Percentiles rank a stretch among this genome's conserved stretches.
These are phyloP conservation scores for Polyommatus iphigenia DNA, from an alignment of 2,888 invertebrate species.

Conservation along the genomic window DNA sequence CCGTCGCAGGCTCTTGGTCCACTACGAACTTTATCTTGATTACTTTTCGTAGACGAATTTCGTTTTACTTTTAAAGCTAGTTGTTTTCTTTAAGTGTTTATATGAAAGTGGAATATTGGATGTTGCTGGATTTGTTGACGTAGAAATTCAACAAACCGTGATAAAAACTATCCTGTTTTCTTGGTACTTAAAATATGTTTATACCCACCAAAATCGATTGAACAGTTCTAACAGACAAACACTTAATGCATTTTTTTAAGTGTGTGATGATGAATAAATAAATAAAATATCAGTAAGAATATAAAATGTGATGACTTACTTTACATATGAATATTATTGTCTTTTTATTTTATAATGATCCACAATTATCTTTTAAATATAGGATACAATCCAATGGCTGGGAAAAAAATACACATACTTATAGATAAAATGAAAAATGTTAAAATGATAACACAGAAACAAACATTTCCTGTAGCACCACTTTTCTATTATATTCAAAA, in stretches of 20 bases:
- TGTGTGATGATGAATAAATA: too few relatives aligned
- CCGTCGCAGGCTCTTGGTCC: too few relatives aligned
- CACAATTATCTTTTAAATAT: not conserved
- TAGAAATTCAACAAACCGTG: too few relatives aligned
- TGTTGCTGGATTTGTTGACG: not conserved
- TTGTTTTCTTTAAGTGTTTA: not conserved
- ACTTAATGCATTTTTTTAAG: too few relatives aligned
- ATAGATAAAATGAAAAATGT: not conserved
- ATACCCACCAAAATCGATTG: too few relatives aligned
- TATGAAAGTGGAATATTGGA: not conserved
- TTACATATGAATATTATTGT: not conserved
- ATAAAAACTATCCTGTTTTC: too few relatives aligned
- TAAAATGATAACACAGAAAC: not conserved
- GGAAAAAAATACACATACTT: not conserved
- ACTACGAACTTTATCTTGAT: not conserved
- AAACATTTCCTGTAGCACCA: not conserved
- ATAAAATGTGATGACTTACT: not conserved
- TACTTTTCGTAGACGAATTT: not conserved
- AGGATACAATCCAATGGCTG: not conserved
- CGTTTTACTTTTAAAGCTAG: not conserved
- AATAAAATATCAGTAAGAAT: not conserved
- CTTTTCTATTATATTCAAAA: not conserved
- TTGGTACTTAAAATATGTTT: too few relatives aligned
- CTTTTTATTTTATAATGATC: not conserved
- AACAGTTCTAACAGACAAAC: too few relatives aligned